phyloP scores from a whole-genome alignment of 2,113 vertebrate genomes.

The Ammospiza nelsoni region DNA sequence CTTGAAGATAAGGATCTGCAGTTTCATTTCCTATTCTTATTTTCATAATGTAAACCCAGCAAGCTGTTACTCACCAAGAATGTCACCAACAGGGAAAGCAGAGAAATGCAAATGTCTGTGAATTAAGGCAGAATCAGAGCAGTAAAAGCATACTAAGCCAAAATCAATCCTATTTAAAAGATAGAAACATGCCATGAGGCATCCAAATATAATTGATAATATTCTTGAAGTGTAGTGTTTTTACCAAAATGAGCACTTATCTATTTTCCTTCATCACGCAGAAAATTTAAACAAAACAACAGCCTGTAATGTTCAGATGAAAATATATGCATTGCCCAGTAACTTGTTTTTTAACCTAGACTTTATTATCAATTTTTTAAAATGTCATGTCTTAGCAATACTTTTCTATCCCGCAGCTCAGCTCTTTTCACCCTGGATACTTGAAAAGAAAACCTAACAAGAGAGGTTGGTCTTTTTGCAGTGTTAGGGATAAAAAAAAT shows the following conservation, averaged over 20 bases:
- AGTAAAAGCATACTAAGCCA: constrained; percentile 2
- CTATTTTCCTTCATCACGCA: neutral
- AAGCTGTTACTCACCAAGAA: constrained; percentile 37
- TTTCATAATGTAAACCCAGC: constrained; percentile 29
- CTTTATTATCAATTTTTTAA: neutral
- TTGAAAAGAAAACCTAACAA: constrained; percentile 42
- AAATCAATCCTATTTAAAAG: constrained; percentile 35
- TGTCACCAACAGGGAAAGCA: neutral
- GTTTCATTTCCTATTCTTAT: constrained; percentile 41
- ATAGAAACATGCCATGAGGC: neutral
- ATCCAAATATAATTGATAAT: constrained; percentile 24
- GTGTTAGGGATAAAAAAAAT: neutral
- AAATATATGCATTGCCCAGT: neutral
- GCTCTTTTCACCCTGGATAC: neutral
- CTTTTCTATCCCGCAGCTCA: neutral
- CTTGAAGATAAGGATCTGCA: neutral
- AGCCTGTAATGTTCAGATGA: neutral
- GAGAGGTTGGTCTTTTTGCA: neutral
- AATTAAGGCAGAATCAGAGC: constrained; percentile 37
- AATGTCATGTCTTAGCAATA: constrained; percentile 17
- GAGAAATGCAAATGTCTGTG: constrained; percentile 22
- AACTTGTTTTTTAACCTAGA: neutral
- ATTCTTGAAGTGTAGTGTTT: constrained; percentile 20
- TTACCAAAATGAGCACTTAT: neutral
- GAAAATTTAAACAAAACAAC: constrained; percentile 16